phyloP scores from a whole-genome alignment of 2,797 vertebrate species.

The Trachurus trachurus region DNA sequence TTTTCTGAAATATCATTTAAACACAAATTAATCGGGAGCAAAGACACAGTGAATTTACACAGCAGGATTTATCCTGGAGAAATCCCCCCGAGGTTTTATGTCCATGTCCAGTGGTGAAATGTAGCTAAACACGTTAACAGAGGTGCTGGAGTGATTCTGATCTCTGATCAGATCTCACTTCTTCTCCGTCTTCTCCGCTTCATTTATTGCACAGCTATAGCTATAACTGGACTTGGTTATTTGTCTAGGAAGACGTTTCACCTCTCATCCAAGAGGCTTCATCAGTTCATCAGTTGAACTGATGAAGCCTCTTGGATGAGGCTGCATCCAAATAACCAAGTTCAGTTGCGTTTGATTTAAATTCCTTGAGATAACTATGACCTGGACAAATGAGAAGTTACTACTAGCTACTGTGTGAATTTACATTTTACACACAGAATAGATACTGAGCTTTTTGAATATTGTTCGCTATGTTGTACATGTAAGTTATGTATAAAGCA shows the following conservation, averaged over 20 bases:
- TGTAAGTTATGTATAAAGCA: neutral
- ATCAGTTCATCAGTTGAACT: too few species aligned
- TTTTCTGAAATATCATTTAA: conserved; percentile 4
- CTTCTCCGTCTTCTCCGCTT: neutral
- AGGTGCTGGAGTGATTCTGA: too few species aligned
- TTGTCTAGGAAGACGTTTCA: too few species aligned
- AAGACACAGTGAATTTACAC: neutral
- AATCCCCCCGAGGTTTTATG: neutral
- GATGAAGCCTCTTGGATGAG: too few species aligned
- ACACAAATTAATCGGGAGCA: neutral
- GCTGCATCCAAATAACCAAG: too few species aligned
- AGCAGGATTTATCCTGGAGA: too few species aligned
- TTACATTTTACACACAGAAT: neutral
- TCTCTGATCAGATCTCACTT: too few species aligned
- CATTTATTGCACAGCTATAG: neutral
- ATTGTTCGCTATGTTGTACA: neutral
- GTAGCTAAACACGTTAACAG: neutral
- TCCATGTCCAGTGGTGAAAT: neutral
- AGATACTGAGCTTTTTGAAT: neutral
- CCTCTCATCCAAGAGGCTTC: too few species aligned
- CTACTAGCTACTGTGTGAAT: neutral
- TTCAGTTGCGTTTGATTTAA: too few species aligned
- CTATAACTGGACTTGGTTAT: too few species aligned
- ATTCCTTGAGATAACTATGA: too few species aligned
- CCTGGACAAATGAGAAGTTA: too few species aligned